Evolutionary conservation across 2,113 vertebrate species (phyloP).

Genomic region (Oncorhynchus clarkii): DNA sequence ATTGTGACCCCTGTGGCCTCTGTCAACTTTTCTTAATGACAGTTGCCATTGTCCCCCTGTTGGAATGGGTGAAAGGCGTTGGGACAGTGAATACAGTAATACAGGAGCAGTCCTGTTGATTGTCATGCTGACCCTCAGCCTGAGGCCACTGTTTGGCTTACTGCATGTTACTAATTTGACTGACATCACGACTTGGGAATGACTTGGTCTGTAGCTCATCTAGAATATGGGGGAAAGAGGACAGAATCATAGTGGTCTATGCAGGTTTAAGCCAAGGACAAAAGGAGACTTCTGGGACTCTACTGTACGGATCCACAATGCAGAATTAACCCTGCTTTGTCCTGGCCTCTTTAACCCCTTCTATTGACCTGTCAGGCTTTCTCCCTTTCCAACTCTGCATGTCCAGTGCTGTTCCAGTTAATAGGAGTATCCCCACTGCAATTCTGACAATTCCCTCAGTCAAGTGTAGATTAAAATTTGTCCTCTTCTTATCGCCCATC

Average conservation of each 20-base stretch:
- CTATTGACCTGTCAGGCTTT: neutral
- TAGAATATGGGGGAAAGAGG: too few species aligned
- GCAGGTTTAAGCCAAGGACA: too few species aligned
- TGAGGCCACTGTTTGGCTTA: neutral
- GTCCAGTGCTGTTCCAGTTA: constrained; percentile 1
- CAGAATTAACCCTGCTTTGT: neutral
- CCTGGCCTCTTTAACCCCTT: constrained; percentile 33
- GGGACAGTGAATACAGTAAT: constrained; percentile 11
- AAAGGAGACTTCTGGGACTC: neutral
- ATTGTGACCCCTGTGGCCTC: too few species aligned
- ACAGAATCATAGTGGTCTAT: too few species aligned
- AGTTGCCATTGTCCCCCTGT: neutral
- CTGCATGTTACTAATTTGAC: neutral
- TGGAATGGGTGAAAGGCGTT: neutral
- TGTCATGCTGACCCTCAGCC: constrained; percentile 1
- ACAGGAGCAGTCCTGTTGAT: constrained; percentile 19
- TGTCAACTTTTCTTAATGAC: too few species aligned
- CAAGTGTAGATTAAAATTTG: constrained; percentile 60
- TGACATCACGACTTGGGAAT: too few species aligned
- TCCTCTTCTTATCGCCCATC: constrained; percentile 58
- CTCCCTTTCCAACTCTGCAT: neutral
- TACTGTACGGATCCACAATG: constrained; percentile 18
- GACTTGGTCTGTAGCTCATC: too few species aligned
- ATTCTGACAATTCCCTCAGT: constrained; percentile 61
- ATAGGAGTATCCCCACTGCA: constrained; percentile 61